These are phyloP conservation scores for Arion vulgaris DNA, from an alignment of 1,140 invertebrate species.

Conservation along the genomic window DNA sequence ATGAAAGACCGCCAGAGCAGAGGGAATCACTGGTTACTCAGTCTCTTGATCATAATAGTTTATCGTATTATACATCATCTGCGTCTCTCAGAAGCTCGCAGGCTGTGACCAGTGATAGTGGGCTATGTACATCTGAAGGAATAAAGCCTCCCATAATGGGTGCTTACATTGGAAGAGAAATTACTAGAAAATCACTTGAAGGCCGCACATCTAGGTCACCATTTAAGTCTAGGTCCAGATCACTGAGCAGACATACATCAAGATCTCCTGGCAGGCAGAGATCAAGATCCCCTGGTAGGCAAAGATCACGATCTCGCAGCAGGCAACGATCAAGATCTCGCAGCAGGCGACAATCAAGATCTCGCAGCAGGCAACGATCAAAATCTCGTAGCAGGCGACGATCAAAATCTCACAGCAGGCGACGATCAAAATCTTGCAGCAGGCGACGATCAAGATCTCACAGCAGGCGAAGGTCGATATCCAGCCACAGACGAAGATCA, in stretches of 20 bases:
- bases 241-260: not conserved
- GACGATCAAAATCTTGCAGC: not conserved
- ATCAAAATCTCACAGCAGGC: not conserved
- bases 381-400: not conserved
- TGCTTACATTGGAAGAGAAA: not conserved
- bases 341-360: not conserved
- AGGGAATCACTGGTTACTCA: not conserved
- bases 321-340: constrained; percentile 7
- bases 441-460: constrained; percentile 8
- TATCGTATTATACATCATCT: not conserved
- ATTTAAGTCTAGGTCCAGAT: not conserved
- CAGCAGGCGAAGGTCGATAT: not conserved
- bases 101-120: not conserved
- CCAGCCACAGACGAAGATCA: not conserved
- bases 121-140: not conserved
- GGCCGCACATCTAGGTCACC: not conserved
- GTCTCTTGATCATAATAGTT: not conserved
- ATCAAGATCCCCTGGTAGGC: not conserved
- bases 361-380: not conserved
- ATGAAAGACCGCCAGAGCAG: not conserved
- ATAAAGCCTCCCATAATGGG: not conserved
- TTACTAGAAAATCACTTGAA: not conserved
- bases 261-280: not conserved
- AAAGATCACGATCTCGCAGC: not conserved
- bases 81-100: no score